A percentile compares a stretch with the other conserved stretches of the same genome.
Conservation (phyloP, 2,888 invertebrate species). For the Scaptomyza reducta region DNA sequence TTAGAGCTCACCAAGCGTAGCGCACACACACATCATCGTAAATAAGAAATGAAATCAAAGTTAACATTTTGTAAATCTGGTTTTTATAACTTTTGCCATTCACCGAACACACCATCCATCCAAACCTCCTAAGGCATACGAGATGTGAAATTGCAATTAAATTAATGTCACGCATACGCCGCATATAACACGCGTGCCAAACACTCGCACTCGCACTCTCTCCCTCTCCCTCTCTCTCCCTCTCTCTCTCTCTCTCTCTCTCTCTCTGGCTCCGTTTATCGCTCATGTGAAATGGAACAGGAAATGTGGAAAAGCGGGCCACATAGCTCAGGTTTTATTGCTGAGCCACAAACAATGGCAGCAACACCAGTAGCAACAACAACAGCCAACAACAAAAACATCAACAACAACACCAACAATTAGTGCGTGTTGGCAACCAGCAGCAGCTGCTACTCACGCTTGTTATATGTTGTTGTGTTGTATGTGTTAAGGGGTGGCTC, state of each 20-base stretch:
- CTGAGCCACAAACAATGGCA: constrained; percentile 70
- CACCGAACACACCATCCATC: neutral
- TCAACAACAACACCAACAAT: constrained; percentile 59
- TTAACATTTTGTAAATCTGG: constrained; percentile 80
- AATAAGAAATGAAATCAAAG: constrained; percentile 80
- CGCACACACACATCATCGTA: constrained; percentile 60
- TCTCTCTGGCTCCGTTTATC: neutral
- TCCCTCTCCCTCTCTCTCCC: neutral
- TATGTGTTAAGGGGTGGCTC: constrained; percentile 9
- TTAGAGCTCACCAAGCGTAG: constrained; percentile 45
- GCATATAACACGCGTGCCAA: constrained; percentile 53
- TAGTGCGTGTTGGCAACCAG: constrained; percentile 77
- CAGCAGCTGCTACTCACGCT: constrained; percentile 59
- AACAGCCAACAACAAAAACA: constrained; percentile 31
- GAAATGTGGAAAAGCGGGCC: constrained; percentile 58
- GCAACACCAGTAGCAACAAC: constrained; percentile 44
- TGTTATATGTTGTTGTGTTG: constrained; percentile 22
- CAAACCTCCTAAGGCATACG: constrained; percentile 31
- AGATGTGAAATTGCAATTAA: constrained; percentile 77
- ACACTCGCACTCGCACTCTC: constrained; percentile 1
- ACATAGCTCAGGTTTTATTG: constrained; percentile 73
- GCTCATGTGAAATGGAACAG: constrained; percentile 47
- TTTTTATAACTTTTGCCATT: constrained; percentile 71
- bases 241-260: neutral
- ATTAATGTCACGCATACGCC: constrained; percentile 80